Evolutionary conservation across 2,888 invertebrate genomes (phyloP).

Genomic region (Myopa tessellatipennis): DNA sequence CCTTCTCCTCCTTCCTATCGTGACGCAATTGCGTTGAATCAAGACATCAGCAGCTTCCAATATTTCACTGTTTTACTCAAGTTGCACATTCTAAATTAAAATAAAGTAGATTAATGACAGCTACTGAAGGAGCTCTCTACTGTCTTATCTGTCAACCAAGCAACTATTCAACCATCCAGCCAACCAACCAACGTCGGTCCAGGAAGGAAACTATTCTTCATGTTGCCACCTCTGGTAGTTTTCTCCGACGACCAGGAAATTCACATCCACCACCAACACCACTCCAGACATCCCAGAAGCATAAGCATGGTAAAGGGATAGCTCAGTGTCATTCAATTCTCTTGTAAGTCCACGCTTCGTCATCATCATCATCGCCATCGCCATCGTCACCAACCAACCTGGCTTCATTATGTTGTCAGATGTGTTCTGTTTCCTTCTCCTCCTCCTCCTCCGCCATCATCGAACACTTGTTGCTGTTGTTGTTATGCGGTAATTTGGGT

Average conservation of each 20-base stretch:
- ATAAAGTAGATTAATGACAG: slow-evolving; percentile 41
- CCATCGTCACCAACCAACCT: neutral
- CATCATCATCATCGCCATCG: slow-evolving; percentile 6
- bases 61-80: slow-evolving; percentile 26
- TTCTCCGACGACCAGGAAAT: neutral
- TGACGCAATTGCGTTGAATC: slow-evolving; percentile 19
- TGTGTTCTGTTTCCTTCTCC: neutral
- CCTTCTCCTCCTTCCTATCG: neutral
- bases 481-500: neutral
- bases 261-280: slow-evolving; percentile 19
- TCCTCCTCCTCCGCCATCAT: neutral
- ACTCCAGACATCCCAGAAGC: slow-evolving; percentile 28
- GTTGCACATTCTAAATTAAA: slow-evolving; percentile 31
- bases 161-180: neutral
- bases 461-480: neutral
- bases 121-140: slow-evolving; percentile 29
- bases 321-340: slow-evolving; percentile 47
- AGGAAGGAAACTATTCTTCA: too few species aligned
- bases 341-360: slow-evolving; percentile 33
- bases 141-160: neutral
- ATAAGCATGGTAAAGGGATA: slow-evolving; percentile 45
- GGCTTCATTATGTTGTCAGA: slow-evolving; percentile 9
- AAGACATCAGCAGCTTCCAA: slow-evolving; percentile 17
- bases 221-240: slow-evolving; percentile 19
- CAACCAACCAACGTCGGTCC: too few species aligned